Evolutionary conservation across 37 sponge, comb jelly and placozoan species (phyloP).

Genomic region (Cladorhizidae sp.): DNA sequence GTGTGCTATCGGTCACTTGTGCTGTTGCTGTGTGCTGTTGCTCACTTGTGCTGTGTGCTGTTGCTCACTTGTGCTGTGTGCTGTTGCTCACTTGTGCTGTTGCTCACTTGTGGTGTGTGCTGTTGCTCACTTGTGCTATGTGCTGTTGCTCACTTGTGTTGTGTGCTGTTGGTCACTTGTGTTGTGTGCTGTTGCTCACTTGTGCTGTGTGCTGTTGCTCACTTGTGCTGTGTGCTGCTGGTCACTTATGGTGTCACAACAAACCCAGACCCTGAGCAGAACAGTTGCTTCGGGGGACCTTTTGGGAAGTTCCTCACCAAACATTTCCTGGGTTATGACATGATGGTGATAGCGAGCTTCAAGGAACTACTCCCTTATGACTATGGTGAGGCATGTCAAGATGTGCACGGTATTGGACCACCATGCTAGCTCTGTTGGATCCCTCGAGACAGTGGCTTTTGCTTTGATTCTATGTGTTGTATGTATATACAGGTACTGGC

Average conservation of each 20-base stretch:
- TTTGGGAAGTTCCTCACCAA: conserved; percentile 56
- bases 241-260: too few relatives aligned
- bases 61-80: too few relatives aligned
- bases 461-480: background rate
- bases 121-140: too few relatives aligned
- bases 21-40: too few relatives aligned
- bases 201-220: too few relatives aligned
- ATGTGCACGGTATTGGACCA: background rate
- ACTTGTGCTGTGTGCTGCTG: too few relatives aligned
- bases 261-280: conserved; percentile 49
- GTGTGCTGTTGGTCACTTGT: conserved; percentile 1
- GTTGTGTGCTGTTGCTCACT: too few relatives aligned
- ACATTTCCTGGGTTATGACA: conserved; percentile 63
- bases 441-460: background rate
- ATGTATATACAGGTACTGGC: conserved; percentile 13
- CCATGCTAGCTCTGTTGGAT: background rate
- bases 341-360: conserved; percentile 57
- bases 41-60: too few relatives aligned
- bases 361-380: conserved; percentile 37
- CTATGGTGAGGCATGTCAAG: conserved; percentile 15
- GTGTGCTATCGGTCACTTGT: too few relatives aligned
- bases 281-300: conserved; percentile 62
- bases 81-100: too few relatives aligned
- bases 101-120: too few relatives aligned
- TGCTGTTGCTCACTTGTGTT: too few relatives aligned